phyloP scores from a whole-genome alignment of 2,888 invertebrate genomes.

The Dioctria linearis region DNA sequence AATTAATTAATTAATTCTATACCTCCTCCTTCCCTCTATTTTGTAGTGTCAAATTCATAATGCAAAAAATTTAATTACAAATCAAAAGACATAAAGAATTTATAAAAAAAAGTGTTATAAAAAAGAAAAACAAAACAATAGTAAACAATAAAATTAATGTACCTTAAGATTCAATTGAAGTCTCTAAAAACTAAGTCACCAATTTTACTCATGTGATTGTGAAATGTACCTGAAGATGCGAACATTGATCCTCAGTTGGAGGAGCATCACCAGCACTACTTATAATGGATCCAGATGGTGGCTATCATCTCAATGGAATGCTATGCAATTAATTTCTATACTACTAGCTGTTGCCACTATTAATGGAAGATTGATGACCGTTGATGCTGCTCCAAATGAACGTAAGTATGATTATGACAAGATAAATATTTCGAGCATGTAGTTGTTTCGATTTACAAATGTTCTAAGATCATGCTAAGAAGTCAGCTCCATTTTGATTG shows the following conservation, averaged over 20 bases:
- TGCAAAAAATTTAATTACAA: no score
- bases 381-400: slow-evolving; percentile 54
- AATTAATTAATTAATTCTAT: no score
- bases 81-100: no score
- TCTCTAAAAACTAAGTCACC: neutral
- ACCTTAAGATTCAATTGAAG: neutral
- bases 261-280: slow-evolving; percentile 35
- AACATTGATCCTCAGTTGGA: slow-evolving; percentile 49
- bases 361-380: slow-evolving; percentile 35
- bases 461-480: no score
- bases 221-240: slow-evolving; percentile 55
- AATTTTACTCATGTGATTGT: slow-evolving; percentile 38
- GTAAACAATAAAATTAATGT: no score
- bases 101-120: no score
- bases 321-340: slow-evolving; percentile 39
- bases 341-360: slow-evolving; percentile 20
- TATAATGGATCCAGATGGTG: slow-evolving; percentile 52
- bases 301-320: slow-evolving; percentile 34
- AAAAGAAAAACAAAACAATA: no score
- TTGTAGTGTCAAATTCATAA: no score
- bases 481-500: no score
- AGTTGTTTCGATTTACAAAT: neutral
- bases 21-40: no score
- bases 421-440: neutral
- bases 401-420: slow-evolving; percentile 52